Conservation (phyloP, 2,888 invertebrate genomes). For the Drymonia ruficornis region DNA sequence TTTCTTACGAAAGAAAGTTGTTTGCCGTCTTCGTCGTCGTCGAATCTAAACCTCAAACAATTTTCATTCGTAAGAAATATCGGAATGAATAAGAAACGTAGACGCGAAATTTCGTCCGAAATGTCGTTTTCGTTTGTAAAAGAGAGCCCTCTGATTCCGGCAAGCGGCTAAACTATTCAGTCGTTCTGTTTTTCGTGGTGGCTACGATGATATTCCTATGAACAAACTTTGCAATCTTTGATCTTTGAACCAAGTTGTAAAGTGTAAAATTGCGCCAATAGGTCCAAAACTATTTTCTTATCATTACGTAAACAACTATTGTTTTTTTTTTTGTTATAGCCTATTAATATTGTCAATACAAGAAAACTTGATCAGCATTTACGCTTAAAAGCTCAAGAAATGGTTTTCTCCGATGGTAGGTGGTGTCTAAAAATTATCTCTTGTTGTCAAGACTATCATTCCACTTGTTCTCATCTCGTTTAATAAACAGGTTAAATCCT, state of each 20-base stretch:
- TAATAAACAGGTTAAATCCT: constrained; percentile 8
- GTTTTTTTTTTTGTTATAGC: neutral
- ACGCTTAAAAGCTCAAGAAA: neutral
- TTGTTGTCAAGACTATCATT: neutral
- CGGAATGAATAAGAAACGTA: no score
- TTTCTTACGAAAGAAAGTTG: no score
- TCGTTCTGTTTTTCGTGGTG: constrained; percentile 10
- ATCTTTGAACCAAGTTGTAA: constrained; percentile 27
- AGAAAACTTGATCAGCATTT: neutral
- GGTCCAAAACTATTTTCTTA: neutral
- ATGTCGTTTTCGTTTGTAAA: no score
- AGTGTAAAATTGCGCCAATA: constrained; percentile 24
- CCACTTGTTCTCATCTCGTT: neutral
- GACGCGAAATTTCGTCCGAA: no score
- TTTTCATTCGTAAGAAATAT: no score
- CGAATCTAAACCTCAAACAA: no score
- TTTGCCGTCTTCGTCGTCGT: no score
- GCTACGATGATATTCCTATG: constrained; percentile 28
- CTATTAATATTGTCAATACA: neutral
- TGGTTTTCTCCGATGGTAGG: neutral
- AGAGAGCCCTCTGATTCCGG: no score
- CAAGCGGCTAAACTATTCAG: constrained; percentile 19
- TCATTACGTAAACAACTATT: neutral
- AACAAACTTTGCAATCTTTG: constrained; percentile 32
- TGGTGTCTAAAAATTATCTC: neutral